A percentile compares a stretch with the other conserved stretches of the same genome.
These are phyloP conservation scores for Schizothorax lantsangensis DNA, from an alignment of 2,797 vertebrate genomes.

Conservation along the genomic window DNA sequence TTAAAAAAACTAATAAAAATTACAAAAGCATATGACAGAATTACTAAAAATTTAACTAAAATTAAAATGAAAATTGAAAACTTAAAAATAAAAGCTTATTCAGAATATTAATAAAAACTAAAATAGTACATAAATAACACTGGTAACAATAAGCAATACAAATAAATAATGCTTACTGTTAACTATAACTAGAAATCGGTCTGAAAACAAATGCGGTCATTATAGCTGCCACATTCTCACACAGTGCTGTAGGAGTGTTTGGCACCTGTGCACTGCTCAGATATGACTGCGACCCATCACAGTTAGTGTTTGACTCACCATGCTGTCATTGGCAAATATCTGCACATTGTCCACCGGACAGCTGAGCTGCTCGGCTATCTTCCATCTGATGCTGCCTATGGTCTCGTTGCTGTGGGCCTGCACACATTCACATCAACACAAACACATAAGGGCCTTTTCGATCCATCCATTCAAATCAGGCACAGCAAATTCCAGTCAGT, in stretches of 20 bases:
- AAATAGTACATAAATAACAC: background rate
- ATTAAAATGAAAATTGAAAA: background rate
- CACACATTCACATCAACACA: slow-evolving; percentile 54
- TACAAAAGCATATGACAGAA: background rate
- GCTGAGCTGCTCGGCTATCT: slow-evolving; percentile 94
- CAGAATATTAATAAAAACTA: background rate
- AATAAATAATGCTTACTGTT: background rate
- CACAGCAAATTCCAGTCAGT: background rate
- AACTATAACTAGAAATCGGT: background rate
- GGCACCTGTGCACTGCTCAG: background rate
- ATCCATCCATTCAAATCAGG: slow-evolving; percentile 41
- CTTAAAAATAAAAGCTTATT: background rate
- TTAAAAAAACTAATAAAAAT: too few relatives aligned
- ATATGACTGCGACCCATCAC: background rate
- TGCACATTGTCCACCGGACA: slow-evolving; percentile 97
- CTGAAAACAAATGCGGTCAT: background rate
- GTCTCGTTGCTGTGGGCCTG: slow-evolving; percentile 99
- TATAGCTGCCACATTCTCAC: background rate
- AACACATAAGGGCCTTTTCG: slow-evolving; percentile 17
- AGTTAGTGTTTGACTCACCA: slow-evolving; percentile 82
- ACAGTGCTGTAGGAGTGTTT: background rate
- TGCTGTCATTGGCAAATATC: slow-evolving; percentile 97
- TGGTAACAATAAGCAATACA: background rate
- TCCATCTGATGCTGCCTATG: slow-evolving; percentile 95
- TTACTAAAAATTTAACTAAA: background rate